These are phyloP conservation scores for Cephus spinipes DNA, from an alignment of 2,888 invertebrate genomes.

Conservation along the genomic window DNA sequence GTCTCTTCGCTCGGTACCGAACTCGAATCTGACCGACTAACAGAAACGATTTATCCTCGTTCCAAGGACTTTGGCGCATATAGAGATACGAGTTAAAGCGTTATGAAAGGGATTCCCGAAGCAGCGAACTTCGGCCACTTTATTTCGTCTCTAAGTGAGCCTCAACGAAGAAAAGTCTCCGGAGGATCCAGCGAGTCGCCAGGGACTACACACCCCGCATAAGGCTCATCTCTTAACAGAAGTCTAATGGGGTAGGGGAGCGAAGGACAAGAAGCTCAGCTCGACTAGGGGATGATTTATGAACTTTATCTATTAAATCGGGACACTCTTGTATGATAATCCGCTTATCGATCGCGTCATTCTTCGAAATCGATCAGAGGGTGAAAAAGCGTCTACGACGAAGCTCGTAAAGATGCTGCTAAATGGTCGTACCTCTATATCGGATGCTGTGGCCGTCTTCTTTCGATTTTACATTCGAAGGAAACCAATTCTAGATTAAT, in stretches of 20 bases:
- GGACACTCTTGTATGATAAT: neutral
- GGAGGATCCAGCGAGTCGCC: slow-evolving; percentile 31
- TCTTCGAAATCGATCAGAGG: neutral
- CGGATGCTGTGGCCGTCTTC: neutral
- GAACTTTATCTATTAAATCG: neutral
- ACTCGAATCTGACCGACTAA: neutral
- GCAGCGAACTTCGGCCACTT: slow-evolving; percentile 22
- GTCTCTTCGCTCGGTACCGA: no score
- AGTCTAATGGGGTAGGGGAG: slow-evolving; percentile 37
- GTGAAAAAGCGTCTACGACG: neutral
- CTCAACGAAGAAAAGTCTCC: slow-evolving; percentile 40
- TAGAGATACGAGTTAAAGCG: neutral
- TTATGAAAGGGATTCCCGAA: neutral
- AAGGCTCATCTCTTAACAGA: slow-evolving; percentile 53
- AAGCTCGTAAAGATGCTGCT: neutral
- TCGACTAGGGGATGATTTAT: neutral
- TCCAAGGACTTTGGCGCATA: neutral
- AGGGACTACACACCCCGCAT: slow-evolving; percentile 40
- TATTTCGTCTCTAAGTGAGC: slow-evolving; percentile 35
- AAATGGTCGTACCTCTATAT: neutral
- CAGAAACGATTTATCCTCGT: neutral
- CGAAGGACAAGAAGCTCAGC: neutral
- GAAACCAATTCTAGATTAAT: neutral
- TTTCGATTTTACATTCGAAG: neutral
- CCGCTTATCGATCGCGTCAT: neutral